phyloP scores from a whole-genome alignment of 2,113 vertebrate genomes.

The Entosphenus tridentatus region DNA sequence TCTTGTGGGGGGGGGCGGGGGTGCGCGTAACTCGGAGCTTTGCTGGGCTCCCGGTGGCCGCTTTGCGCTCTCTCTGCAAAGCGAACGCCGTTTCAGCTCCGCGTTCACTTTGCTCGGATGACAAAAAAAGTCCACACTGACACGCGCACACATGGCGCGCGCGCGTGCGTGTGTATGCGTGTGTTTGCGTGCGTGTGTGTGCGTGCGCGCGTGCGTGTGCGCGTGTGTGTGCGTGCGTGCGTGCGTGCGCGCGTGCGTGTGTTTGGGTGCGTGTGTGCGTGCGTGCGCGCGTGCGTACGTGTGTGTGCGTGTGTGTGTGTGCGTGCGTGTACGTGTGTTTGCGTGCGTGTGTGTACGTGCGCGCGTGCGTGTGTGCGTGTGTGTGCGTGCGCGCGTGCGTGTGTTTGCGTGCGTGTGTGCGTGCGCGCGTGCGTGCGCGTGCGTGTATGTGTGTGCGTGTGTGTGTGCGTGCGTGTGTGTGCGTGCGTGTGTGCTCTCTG shows the following conservation, averaged over 20 bases:
- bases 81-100: not conserved
- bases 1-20: no score
- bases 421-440: not conserved
- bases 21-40: no score
- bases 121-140: not conserved
- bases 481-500: not conserved
- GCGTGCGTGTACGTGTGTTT: not conserved
- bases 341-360: not conserved
- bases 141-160: not conserved
- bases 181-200: not conserved
- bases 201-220: not conserved
- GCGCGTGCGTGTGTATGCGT: not conserved
- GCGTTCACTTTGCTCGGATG: not conserved
- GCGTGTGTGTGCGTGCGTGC: not conserved
- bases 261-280: not conserved
- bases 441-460: not conserved
- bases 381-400: not conserved
- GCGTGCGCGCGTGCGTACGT: not conserved
- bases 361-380: not conserved
- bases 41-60: no score
- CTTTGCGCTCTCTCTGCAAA: no score
- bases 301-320: not conserved
- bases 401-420: not conserved
- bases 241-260: not conserved
- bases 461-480: not conserved